phyloP scores from a whole-genome alignment of 2,113 vertebrate genomes.

The Otolemur garnettii region DNA sequence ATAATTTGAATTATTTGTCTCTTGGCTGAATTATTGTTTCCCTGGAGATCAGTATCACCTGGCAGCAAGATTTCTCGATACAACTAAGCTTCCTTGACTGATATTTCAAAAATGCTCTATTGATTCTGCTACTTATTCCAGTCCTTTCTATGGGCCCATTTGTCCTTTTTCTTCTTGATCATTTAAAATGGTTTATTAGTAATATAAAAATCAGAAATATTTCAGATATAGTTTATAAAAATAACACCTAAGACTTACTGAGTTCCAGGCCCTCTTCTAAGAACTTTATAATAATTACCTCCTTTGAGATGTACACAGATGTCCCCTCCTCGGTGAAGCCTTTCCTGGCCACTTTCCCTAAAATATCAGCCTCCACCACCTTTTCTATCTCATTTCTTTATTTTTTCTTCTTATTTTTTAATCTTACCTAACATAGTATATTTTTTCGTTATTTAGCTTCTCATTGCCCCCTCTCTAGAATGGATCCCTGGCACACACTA shows the following conservation, averaged over 20 bases:
- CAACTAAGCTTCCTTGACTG: background rate
- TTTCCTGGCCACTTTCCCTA: background rate
- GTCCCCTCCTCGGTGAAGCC: background rate
- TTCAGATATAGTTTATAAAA: slow-evolving; percentile 17
- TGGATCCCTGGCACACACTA: no score
- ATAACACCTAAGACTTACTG: background rate
- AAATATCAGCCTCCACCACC: background rate
- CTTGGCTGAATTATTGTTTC: background rate
- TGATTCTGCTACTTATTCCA: background rate
- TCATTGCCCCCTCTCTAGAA: background rate
- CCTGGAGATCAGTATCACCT: background rate
- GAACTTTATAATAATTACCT: background rate
- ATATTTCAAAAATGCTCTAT: background rate
- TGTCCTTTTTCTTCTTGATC: background rate
- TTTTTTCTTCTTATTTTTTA: background rate
- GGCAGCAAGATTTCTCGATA: background rate
- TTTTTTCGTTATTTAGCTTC: background rate
- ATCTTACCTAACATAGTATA: background rate
- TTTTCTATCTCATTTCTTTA: background rate
- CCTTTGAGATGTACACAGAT: background rate
- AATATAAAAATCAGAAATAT: slow-evolving; percentile 20
- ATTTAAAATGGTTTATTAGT: background rate
- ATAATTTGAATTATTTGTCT: slow-evolving; percentile 20
- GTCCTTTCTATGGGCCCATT: background rate
- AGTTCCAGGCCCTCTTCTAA: background rate